Evolutionary conservation across 1,140 invertebrate species (phyloP).

Genomic region (Drosophila lini): DNA sequence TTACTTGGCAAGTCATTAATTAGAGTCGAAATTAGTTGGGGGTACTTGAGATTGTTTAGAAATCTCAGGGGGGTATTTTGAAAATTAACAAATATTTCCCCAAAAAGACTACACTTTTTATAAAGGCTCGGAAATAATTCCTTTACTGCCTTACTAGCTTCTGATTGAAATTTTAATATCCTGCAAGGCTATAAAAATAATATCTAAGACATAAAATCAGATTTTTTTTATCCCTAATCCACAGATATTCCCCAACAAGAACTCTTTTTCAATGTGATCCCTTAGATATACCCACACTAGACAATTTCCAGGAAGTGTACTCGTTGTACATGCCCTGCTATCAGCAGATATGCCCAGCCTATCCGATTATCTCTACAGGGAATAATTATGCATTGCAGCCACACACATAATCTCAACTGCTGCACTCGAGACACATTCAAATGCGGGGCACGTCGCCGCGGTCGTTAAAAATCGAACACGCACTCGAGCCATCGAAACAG

Average conservation of each 20-base stretch:
- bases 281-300: background rate
- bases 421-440: constrained; percentile 51
- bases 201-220: too few species aligned
- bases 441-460: constrained; percentile 63
- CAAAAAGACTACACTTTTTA: too few species aligned
- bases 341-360: constrained; percentile 23
- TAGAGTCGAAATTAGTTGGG: background rate
- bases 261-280: background rate
- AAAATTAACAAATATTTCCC: too few species aligned
- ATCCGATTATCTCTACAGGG: constrained; percentile 7
- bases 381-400: constrained; percentile 64
- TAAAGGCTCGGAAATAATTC: too few species aligned
- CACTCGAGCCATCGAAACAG: constrained; percentile 58
- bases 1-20: constrained; percentile 11
- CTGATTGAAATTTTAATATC: too few species aligned
- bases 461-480: constrained; percentile 82
- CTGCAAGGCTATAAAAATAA: too few species aligned
- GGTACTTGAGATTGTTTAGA: background rate
- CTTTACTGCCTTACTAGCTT: too few species aligned
- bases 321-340: background rate
- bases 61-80: background rate
- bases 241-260: background rate
- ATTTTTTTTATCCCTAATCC: too few species aligned
- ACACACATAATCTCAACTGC: constrained; percentile 22
- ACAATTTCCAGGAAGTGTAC: constrained; percentile 4